Percentiles rank a stretch among this genome's conserved stretches.
Conservation (phyloP, 1,140 invertebrate species). For the Hirudo medicinalis region DNA sequence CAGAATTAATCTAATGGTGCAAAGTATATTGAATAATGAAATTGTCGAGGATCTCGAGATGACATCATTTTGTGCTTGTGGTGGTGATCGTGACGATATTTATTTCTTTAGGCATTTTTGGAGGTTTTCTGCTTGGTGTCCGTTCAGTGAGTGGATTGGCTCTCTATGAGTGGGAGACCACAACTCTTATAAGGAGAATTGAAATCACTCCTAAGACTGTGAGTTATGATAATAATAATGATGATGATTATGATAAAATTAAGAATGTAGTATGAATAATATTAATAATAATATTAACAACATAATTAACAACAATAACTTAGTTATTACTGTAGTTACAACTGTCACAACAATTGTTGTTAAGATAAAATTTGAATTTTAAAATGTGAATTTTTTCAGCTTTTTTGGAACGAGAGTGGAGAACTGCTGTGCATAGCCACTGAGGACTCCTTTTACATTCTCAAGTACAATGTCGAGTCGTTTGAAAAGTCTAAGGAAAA, state of each 20-base stretch:
- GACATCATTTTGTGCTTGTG: no score
- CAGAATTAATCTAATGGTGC: no score
- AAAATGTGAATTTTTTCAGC: slow-evolving; percentile 42
- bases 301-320: no score
- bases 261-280: no score
- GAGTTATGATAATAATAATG: slow-evolving; percentile 20
- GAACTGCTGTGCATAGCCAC: slow-evolving; percentile 84
- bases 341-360: no score
- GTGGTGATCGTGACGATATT: background rate
- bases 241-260: no score
- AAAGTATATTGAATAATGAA: no score
- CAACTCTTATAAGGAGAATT: slow-evolving; percentile 80
- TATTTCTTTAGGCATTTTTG: slow-evolving; percentile 67
- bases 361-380: no score
- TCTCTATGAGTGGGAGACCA: slow-evolving; percentile 94
- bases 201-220: slow-evolving; percentile 73
- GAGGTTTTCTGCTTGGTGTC: slow-evolving; percentile 83
- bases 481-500: slow-evolving; percentile 61
- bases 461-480: slow-evolving; percentile 65
- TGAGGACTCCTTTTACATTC: slow-evolving; percentile 88
- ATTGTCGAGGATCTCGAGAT: no score
- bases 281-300: no score
- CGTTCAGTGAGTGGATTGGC: slow-evolving; percentile 78
- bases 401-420: slow-evolving; percentile 94
- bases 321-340: no score